These are phyloP conservation scores for Papilio helenus DNA, from an alignment of 1,140 invertebrate genomes.

Conservation along the genomic window DNA sequence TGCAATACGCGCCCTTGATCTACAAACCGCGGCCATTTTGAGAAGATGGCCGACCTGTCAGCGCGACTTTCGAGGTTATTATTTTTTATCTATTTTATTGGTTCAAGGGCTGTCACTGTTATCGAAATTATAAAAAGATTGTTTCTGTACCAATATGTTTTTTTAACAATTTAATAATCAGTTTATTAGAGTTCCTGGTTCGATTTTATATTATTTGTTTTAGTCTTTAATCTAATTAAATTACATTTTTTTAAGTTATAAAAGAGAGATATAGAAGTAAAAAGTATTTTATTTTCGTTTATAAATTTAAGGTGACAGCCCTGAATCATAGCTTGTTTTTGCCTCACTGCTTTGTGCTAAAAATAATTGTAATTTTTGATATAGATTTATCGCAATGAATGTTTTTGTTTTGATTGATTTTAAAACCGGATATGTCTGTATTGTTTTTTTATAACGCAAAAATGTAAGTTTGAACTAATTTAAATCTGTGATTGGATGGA, in stretches of 20 bases:
- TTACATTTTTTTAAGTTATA: not conserved
- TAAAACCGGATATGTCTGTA: not conserved
- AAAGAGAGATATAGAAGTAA: not conserved
- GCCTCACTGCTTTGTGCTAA: not conserved
- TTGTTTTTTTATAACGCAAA: not conserved
- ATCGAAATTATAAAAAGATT: not conserved
- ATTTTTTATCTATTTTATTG: conserved; percentile 45
- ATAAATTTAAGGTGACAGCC: not conserved
- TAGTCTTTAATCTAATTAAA: too few relatives aligned
- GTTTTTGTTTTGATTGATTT: conserved; percentile 3
- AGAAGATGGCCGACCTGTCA: conserved; percentile 62
- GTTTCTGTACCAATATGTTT: too few relatives aligned
- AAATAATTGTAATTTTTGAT: conserved; percentile 11
- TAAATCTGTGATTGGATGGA: not conserved
- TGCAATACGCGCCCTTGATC: conserved; percentile 62
- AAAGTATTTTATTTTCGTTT: too few relatives aligned
- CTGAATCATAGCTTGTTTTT: conserved; percentile 13
- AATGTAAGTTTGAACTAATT: conserved; percentile 11
- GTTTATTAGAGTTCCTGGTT: not conserved
- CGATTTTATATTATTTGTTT: too few relatives aligned
- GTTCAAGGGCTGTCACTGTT: not conserved
- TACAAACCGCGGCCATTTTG: conserved; percentile 67
- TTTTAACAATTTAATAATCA: too few relatives aligned
- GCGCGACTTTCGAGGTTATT: conserved; percentile 59
- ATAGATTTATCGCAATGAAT: conserved; percentile 2